Evolutionary conservation across 2,888 invertebrate species (phyloP), one percentile per base, ranked within the genome.

Genomic region (Slavum lentiscoides): DNA sequence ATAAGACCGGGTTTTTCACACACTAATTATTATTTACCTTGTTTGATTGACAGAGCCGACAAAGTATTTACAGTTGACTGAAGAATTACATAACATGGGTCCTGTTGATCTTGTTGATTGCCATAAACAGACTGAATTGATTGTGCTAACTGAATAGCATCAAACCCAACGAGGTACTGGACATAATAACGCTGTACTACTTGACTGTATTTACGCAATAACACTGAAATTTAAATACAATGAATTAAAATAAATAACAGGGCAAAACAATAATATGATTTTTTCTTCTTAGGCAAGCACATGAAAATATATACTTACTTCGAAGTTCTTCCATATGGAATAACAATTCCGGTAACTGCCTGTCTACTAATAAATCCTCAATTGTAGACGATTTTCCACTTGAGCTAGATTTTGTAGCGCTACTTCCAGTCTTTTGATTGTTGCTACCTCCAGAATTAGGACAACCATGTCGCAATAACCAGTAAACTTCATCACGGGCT

Each of bases 321-420:
- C 98, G 90, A 74, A 99, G 87, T 87, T 99, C 99, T 86, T 98
- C 97, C 92, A 99, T 98, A 86, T 98, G 97, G 86, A 98, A 99
- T 13, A 99, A 88, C 67, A 99, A 88, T 87, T 99, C 99, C 1
- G 99, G 98, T 66, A 99, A 88, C 86, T 98, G 98, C 80, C 98
- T 90, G 86, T 98, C 98, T 0, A 97, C 94, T 80, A 98, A 88
- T 77, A 98, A 88, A 87, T 97, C 97, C 87, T 97, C 97, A 11
- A 75, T 43, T 5, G 37, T 43, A 19, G 75, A 53, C n/a, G 93
- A 91, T 87, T 94, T 94, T 67, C 92, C 92, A 88, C 96, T 96
- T 85, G 97, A 97, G 88, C 95, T 96, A 85, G 97, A 97, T 67
- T 75, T 75, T n/a, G 53, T 66, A 21, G 55, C 9, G 13, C 66